Percentiles rank a stretch among this genome's conserved stretches.
phyloP scores from a whole-genome alignment of 2,113 vertebrate genomes.

The Mus pahari region DNA sequence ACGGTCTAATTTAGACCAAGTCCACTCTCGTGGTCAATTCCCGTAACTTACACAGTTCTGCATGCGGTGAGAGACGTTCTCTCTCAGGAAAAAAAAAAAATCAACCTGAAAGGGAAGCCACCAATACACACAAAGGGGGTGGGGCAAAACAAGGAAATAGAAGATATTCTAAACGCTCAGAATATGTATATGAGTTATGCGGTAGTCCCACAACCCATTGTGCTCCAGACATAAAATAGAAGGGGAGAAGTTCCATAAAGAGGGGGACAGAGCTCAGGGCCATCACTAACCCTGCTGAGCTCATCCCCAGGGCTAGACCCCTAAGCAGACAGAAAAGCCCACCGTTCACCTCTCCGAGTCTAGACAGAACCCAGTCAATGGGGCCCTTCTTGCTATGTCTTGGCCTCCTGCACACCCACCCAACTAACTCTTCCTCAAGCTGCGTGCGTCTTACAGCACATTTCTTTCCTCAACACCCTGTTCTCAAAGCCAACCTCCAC shows the following conservation, averaged over 20 bases:
- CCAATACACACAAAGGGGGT: neutral
- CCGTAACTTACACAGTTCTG: neutral
- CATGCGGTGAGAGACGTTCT: neutral
- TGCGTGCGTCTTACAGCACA: neutral
- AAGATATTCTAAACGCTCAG: neutral
- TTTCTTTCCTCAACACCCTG: neutral
- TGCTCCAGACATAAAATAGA: neutral
- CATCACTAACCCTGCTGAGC: neutral
- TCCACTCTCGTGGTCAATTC: neutral
- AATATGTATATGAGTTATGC: neutral
- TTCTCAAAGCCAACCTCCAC: neutral
- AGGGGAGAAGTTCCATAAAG: neutral
- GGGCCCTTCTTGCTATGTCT: neutral
- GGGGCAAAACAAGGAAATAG: neutral
- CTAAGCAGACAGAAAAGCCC: neutral
- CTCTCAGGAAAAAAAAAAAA: neutral
- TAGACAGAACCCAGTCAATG: neutral
- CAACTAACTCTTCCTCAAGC: no score
- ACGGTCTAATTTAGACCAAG: neutral
- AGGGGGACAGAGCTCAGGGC: neutral
- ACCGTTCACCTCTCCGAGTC: neutral
- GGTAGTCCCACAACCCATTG: neutral
- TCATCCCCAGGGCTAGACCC: neutral
- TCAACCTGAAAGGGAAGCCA: neutral
- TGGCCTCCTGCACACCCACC: neutral